A percentile compares a stretch with the other conserved stretches of the same genome.
These are phyloP conservation scores for Rambutsinella grinnellia DNA, from an alignment of 2,888 invertebrate genomes.

Conservation along the genomic window DNA sequence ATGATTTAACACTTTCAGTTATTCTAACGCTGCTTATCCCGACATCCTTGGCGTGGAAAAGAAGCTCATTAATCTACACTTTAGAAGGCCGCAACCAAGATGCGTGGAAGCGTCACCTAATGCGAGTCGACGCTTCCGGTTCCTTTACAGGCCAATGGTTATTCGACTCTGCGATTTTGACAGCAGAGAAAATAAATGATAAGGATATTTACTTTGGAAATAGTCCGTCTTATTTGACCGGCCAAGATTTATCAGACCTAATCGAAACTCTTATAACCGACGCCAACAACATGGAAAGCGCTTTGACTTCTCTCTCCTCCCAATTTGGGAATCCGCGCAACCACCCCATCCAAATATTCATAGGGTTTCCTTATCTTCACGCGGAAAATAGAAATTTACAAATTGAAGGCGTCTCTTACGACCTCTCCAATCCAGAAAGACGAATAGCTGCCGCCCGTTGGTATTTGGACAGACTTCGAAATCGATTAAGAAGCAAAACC, in stretches of 20 bases:
- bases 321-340: neutral
- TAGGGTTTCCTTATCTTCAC: neutral
- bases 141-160: neutral
- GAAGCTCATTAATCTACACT: neutral
- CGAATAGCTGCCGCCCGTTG: too few relatives aligned
- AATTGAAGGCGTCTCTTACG: too few relatives aligned
- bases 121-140: neutral
- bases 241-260: neutral
- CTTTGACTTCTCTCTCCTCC: neutral
- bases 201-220: neutral
- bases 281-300: neutral
- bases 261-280: neutral
- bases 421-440: too few relatives aligned
- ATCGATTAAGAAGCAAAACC: too few relatives aligned
- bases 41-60: neutral
- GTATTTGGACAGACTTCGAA: too few relatives aligned
- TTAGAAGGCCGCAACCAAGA: neutral
- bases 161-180: constrained; percentile 3
- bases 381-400: too few relatives aligned
- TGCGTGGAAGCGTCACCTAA: neutral
- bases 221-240: neutral
- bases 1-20: too few relatives aligned
- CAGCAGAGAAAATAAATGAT: neutral
- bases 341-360: neutral
- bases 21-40: too few relatives aligned